Base-by-base conservation (phyloP, 1,140 invertebrate genomes). In the Hermetia illucens region DNA sequence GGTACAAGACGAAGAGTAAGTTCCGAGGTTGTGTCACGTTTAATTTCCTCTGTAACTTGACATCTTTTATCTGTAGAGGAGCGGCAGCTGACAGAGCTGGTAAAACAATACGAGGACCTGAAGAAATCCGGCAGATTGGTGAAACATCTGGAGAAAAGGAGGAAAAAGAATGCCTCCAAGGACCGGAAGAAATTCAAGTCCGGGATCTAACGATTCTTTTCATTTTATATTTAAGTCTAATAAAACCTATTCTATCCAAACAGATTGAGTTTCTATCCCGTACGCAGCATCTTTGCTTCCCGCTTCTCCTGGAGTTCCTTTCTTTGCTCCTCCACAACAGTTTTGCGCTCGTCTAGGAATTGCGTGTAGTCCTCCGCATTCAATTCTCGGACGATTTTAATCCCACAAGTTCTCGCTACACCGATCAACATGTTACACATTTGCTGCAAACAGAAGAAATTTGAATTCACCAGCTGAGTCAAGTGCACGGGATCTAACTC, bases 271-370 rank as follows among this genome's bases (percentile, higher is more conserved):
- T n/a, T n/a, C 49, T 68, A 74, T 40, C 50, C 71, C 39, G 79
- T 85, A 65, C 92, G 70, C 39, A 96, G 74, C 74, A 97, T 76
- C 71, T 95, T 96, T 1, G 88, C 82, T 68, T 94, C 86, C 64
- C 81, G 80, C 50, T 78, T 76, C 60, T 90, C 89, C 65, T 88
- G 74, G 34, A 94, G 62, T 52, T 79, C 69, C 55, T 77, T 72
- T 46, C 79, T 70, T 61, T 92, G 83, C 53, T 83, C 58, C 47
- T 75, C 75, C 3, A 91, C 64, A 43, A 83, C 66, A 34, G 53
- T 40, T 55, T 78, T 75, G 41, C 90, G 70, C 52, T 91, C 75
- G 52, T 80, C 71, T 36, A 94, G 61, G 62, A 97, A 97, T 57
- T 80, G 46, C 17, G 56, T 72, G 66, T 94, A 92, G 57, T 94